Base-by-base conservation (phyloP, 2,113 vertebrate genomes). In the Lasiurus borealis region DNA sequence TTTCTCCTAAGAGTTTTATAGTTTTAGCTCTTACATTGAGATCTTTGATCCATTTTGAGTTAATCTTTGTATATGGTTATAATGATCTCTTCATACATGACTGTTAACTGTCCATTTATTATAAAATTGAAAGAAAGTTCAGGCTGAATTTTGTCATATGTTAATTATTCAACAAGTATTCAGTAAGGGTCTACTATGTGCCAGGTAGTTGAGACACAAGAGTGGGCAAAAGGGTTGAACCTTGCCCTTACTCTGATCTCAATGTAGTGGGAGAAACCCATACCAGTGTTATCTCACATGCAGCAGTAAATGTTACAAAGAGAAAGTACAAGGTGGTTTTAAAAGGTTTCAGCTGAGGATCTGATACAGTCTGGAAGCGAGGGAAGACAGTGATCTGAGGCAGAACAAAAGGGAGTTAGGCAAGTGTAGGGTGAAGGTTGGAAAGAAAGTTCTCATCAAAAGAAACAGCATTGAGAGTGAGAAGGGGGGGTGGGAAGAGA, bases 11-110 rank as follows among this genome's bases (percentile, higher is more conserved):
- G n/a, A 94, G 25, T 75, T 91, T 85, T 64, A 52, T 11, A 68
- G 12, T 69, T 91, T 95, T 77, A 66, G 34, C 25, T 59, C 18
- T 82, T 72, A 88, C 0, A 21, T 75, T 94, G 88, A 88, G 50
- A 40, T 77, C n/a, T 95, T 94, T 73, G 34, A 87, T 62, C 8
- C 36, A 50, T 87, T 83, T 87, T 93, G 69, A 69, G 34, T 76
- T 92, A 64, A 46, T 44, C 93, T 96, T 82, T 93, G 31, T 75
- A 31, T 73, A 23, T 80, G 52, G 6, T 68, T 69, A 50, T 81
- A 91, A 94, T 54, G 48, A 50, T 87, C 83, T 82, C 40, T 94
- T 82, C 85, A 69, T 25, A 78, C 8, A 46, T 7, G 29, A 29
- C 21, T 59, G 13, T 62, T 85, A 64, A 66, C 11, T 83, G 5